Conservation (phyloP, 1,140 invertebrate genomes). For the Drosophila parabipectinata region DNA sequence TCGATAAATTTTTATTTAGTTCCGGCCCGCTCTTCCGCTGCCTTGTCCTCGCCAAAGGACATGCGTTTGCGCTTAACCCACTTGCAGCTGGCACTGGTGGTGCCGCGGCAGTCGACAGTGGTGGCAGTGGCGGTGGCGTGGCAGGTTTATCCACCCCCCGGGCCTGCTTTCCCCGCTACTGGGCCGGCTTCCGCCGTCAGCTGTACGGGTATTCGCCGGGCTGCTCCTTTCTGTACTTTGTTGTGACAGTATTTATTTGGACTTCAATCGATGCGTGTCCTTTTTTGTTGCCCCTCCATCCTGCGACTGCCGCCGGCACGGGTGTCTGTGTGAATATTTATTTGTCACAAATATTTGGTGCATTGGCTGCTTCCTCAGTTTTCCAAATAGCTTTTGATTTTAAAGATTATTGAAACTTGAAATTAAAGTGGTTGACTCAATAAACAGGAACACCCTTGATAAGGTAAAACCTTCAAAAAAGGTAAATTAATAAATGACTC, state of each 20-base stretch:
- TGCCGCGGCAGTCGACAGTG: neutral
- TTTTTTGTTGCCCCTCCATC: constrained; percentile 23
- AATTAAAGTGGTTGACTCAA: too few relatives aligned
- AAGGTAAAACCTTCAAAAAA: too few relatives aligned
- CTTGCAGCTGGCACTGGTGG: constrained; percentile 49
- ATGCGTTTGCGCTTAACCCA: constrained; percentile 75
- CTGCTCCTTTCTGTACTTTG: constrained; percentile 21
- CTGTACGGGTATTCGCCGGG: constrained; percentile 28
- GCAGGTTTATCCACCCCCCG: constrained; percentile 26
- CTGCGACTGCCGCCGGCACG: constrained; percentile 36
- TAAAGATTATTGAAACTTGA: neutral
- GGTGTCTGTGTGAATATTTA: constrained; percentile 20
- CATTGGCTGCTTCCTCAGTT: constrained; percentile 8
- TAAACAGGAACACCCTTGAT: too few relatives aligned
- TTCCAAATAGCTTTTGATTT: neutral
- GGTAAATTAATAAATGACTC: too few relatives aligned
- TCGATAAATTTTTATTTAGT: constrained; percentile 79
- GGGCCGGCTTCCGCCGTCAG: constrained; percentile 28
- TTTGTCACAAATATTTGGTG: constrained; percentile 52
- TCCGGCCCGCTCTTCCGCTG: constrained; percentile 52
- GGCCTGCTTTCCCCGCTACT: constrained; percentile 10
- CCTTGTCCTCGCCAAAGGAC: constrained; percentile 54
- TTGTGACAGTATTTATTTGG: constrained; percentile 67
- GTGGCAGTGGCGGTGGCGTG: constrained; percentile 6
- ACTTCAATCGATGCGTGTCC: constrained; percentile 55